Percentiles rank a stretch among this genome's conserved stretches.
phyloP scores from a whole-genome alignment of 2,113 vertebrate species.

The Ptychochromis oligacanthus region DNA sequence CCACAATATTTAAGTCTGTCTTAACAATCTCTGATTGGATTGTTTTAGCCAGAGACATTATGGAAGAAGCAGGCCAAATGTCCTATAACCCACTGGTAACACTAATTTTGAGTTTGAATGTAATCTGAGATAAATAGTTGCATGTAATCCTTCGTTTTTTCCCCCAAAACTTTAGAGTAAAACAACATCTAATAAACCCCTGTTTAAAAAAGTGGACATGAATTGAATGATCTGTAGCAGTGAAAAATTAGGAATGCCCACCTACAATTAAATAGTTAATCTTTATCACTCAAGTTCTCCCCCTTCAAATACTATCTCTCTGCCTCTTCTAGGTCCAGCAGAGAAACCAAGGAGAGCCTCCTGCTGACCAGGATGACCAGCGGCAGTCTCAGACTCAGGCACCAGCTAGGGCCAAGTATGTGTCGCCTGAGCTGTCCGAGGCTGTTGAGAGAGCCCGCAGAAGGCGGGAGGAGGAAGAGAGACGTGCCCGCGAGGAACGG shows the following conservation, averaged over 20 bases:
- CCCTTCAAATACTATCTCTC: not conserved
- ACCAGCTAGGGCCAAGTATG: conserved; percentile 87
- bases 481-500: conserved; percentile 90
- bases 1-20: not conserved
- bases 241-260: no score
- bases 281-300: not conserved
- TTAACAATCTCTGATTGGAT: not conserved
- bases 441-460: conserved; percentile 92
- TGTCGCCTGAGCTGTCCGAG: conserved; percentile 91
- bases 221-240: no score
- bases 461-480: conserved; percentile 93
- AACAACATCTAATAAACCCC: no score
- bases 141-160: not conserved
- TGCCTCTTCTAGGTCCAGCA: conserved; percentile 64
- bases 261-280: not conserved
- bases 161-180: no score
- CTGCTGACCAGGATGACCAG: conserved; percentile 88
- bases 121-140: not conserved
- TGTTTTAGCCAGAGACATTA: not conserved
- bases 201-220: no score
- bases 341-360: conserved; percentile 85
- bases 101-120: not conserved
- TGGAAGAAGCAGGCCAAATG: not conserved
- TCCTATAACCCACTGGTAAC: not conserved
- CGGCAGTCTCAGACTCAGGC: conserved; percentile 74